phyloP scores from a whole-genome alignment of 2,888 invertebrate species.

The Polydrusus tereticollis region DNA sequence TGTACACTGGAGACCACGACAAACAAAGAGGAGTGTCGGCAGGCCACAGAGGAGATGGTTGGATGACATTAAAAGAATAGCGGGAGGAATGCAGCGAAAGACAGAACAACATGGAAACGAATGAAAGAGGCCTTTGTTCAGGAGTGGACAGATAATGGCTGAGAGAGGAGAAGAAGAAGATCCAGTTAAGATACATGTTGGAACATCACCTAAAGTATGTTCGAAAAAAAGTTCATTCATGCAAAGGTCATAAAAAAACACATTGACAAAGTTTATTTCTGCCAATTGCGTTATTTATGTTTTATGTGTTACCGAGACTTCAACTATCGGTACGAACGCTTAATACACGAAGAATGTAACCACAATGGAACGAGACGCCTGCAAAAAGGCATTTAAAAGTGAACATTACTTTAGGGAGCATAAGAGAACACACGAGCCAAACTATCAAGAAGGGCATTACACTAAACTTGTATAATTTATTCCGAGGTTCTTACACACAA shows the following conservation, averaged over 20 bases:
- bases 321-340: conserved; percentile 51
- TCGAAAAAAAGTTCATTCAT: conserved; percentile 50
- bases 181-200: conserved; percentile 69
- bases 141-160: too few relatives aligned
- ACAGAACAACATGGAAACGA: too few relatives aligned
- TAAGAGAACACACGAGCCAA: conserved; percentile 51
- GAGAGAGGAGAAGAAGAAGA: too few relatives aligned
- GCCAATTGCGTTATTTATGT: conserved; percentile 64
- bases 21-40: too few relatives aligned
- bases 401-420: conserved; percentile 54
- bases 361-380: conserved; percentile 56
- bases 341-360: conserved; percentile 53
- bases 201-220: conserved; percentile 67
- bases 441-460: conserved; percentile 48
- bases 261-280: conserved; percentile 63
- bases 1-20: too few relatives aligned
- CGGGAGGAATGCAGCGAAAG: too few relatives aligned
- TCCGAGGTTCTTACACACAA: conserved; percentile 46
- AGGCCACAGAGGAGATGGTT: too few relatives aligned
- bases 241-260: conserved; percentile 52
- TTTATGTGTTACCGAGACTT: conserved; percentile 55
- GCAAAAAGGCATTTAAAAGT: conserved; percentile 56
- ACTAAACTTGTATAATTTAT: conserved; percentile 47
- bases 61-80: too few relatives aligned
- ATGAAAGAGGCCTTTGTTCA: too few relatives aligned